Conservation (phyloP, 1,140 invertebrate genomes). For the Leptinotarsa undecemlineata region DNA sequence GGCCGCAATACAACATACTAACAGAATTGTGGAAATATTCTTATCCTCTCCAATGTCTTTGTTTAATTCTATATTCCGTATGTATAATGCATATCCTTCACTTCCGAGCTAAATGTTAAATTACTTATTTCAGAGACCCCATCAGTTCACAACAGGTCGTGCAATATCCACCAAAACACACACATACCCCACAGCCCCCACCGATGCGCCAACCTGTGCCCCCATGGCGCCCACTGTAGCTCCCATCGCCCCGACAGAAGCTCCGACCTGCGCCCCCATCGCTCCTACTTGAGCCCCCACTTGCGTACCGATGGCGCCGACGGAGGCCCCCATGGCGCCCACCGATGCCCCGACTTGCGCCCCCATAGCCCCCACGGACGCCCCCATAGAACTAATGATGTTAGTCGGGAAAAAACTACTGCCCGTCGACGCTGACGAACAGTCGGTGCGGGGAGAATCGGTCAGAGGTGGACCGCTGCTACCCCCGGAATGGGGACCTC, state of each 20-base stretch:
- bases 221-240: constrained; percentile 49
- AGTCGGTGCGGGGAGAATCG: constrained; percentile 44
- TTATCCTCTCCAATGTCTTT: too few species aligned
- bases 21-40: too few species aligned
- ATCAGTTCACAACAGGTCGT: not conserved
- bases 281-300: constrained; percentile 52
- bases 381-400: constrained; percentile 53
- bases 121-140: not conserved
- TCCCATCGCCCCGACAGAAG: constrained; percentile 49
- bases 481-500: constrained; percentile 52
- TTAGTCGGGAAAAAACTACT: constrained; percentile 53
- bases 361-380: constrained; percentile 47
- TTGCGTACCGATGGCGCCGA: constrained; percentile 48
- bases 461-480: constrained; percentile 58
- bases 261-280: constrained; percentile 46
- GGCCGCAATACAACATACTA: too few species aligned
- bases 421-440: constrained; percentile 32
- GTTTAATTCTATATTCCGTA: too few species aligned
- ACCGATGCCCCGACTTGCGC: constrained; percentile 49
- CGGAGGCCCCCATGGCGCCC: constrained; percentile 48
- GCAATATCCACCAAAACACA: constrained; percentile 35
- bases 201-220: constrained; percentile 47
- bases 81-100: too few species aligned
- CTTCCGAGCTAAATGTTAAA: too few species aligned
- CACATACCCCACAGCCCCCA: constrained; percentile 53